phyloP scores from a whole-genome alignment of 2,888 invertebrate genomes.

The Xestia rhomboidea region DNA sequence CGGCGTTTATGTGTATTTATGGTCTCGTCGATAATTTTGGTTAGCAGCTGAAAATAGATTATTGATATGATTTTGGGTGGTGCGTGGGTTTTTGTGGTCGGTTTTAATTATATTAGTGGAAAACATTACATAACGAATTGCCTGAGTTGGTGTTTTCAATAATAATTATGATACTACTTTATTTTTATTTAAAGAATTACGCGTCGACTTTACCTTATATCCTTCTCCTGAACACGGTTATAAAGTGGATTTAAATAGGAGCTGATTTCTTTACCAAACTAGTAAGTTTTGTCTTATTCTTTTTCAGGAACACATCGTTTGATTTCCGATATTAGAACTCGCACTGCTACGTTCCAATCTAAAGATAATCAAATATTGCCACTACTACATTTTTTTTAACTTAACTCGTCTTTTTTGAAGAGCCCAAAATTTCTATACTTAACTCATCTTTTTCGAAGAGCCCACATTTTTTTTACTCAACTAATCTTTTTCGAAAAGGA shows the following conservation, averaged over 20 bases:
- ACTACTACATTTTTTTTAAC: too few relatives aligned
- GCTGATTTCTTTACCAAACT: not conserved
- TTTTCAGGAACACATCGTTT: not conserved
- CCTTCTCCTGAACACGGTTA: not conserved
- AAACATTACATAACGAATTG: not conserved
- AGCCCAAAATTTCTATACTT: too few relatives aligned
- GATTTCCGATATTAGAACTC: not conserved
- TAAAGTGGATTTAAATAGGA: not conserved
- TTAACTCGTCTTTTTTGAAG: too few relatives aligned
- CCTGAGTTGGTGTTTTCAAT: not conserved
- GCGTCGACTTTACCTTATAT: not conserved
- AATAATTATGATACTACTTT: not conserved
- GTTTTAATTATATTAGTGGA: constrained; percentile 5
- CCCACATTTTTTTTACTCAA: too few relatives aligned
- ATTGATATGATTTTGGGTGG: constrained; percentile 7
- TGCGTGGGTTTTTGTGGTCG: not conserved
- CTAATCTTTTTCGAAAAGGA: not conserved
- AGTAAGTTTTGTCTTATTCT: not conserved
- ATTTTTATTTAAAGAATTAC: not conserved
- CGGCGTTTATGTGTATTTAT: constrained; percentile 56
- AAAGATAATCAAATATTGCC: not conserved
- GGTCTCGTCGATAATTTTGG: constrained; percentile 42
- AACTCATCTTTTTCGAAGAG: too few relatives aligned
- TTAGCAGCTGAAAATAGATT: constrained; percentile 20
- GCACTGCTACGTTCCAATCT: not conserved